Conservation (phyloP, 1,140 invertebrate genomes). For the Mycetomoellerius zeteki region DNA sequence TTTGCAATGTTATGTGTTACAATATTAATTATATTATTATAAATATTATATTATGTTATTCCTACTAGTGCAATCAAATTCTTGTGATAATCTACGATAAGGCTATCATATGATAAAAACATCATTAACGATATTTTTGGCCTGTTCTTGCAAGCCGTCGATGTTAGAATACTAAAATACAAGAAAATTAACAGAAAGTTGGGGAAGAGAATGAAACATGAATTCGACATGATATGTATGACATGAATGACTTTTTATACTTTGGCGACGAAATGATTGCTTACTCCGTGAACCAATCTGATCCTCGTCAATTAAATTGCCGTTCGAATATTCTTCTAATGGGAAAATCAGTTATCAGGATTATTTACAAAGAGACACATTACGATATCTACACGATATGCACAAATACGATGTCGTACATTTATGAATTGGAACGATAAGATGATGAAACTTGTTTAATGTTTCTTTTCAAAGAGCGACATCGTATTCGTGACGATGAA, state of each 20-base stretch:
- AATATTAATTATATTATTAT: not conserved
- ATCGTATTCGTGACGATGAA: conserved; percentile 40
- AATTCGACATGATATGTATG: conserved; percentile 23
- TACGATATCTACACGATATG: conserved; percentile 46
- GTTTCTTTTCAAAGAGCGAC: not conserved
- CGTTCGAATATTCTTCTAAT: conserved; percentile 34
- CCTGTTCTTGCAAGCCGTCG: conserved; percentile 20
- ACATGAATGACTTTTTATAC: conserved; percentile 13
- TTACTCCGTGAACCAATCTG: conserved; percentile 47
- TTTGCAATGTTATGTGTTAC: not conserved
- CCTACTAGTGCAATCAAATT: conserved; percentile 24
- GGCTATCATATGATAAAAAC: too few relatives aligned
- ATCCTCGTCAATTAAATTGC: conserved; percentile 43
- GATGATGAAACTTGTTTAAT: not conserved
- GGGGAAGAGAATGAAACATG: conserved; percentile 1
- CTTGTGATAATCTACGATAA: conserved; percentile 5
- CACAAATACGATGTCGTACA: conserved; percentile 53
- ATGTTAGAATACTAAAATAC: conserved; percentile 45
- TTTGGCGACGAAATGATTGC: conserved; percentile 23
- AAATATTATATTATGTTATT: not conserved
- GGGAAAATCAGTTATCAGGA: conserved; percentile 56
- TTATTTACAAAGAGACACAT: conserved; percentile 70
- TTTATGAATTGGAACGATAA: conserved; percentile 33
- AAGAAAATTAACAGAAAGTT: conserved; percentile 17
- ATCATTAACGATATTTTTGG: conserved; percentile 19